These are phyloP conservation scores for Microctenopoma steveboyesi DNA, from an alignment of 2,797 vertebrate genomes.

Conservation along the genomic window DNA sequence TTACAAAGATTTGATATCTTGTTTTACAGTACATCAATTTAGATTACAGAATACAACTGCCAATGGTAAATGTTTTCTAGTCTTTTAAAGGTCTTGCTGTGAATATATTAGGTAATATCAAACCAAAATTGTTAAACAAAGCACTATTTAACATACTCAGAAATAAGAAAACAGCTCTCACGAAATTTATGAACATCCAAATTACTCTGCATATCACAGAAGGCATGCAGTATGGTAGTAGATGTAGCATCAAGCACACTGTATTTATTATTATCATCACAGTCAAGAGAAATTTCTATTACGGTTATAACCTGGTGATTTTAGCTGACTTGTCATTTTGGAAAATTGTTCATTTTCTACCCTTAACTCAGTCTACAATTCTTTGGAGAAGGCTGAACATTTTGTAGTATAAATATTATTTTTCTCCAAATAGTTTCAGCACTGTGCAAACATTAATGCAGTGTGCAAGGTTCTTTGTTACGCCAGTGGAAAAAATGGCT, in stretches of 20 bases:
- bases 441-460: conserved; percentile 59
- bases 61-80: not conserved
- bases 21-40: not conserved
- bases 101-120: no score
- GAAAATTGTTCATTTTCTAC: conserved; percentile 34
- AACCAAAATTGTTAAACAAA: no score
- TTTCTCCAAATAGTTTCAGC: conserved; percentile 61
- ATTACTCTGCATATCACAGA: not conserved
- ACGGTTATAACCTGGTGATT: conserved; percentile 32
- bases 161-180: no score
- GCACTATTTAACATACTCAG: no score
- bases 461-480: conserved; percentile 59
- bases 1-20: not conserved
- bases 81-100: no score
- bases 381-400: conserved; percentile 18
- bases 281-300: conserved; percentile 45
- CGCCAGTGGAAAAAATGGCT: conserved; percentile 58
- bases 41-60: conserved; percentile 1
- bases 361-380: conserved; percentile 30
- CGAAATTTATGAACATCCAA: no score
- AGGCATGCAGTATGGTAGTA: conserved; percentile 44
- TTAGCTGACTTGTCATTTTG: conserved; percentile 50
- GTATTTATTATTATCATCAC: conserved; percentile 42
- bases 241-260: conserved; percentile 36
- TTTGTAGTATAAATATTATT: conserved; percentile 60